Evolutionary conservation across 2,113 vertebrate species (phyloP).

Genomic region (Spea bombifrons): DNA sequence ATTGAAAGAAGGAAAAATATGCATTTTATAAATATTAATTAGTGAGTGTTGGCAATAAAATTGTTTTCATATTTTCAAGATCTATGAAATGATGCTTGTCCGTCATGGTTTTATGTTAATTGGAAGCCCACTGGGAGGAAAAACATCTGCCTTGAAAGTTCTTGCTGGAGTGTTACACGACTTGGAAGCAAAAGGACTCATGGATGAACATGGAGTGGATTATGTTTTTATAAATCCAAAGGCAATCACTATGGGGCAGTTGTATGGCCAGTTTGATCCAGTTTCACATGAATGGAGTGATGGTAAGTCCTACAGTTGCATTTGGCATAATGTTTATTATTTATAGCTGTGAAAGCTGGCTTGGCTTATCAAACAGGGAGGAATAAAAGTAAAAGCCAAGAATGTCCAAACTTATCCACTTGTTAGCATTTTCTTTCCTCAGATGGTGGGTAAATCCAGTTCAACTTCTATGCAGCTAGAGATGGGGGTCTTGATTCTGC

Average conservation of each 20-base stretch:
- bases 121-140: conserved; percentile 44
- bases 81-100: conserved; percentile 38
- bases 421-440: too few species aligned
- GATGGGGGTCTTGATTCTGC: too few species aligned
- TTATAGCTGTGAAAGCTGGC: too few species aligned
- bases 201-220: conserved; percentile 36
- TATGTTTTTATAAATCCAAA: conserved; percentile 50
- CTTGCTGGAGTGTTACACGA: conserved; percentile 49
- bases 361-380: too few species aligned
- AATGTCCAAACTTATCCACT: too few species aligned
- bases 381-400: too few species aligned
- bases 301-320: conserved; percentile 36
- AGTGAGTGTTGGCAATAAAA: background rate
- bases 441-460: too few species aligned
- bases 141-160: conserved; percentile 51
- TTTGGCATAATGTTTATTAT: background rate
- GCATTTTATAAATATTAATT: background rate
- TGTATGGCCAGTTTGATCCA: conserved; percentile 48
- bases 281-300: conserved; percentile 52
- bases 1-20: too few species aligned
- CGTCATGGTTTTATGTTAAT: conserved; percentile 46
- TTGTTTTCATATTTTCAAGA: conserved; percentile 33
- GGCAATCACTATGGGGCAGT: conserved; percentile 44
- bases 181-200: conserved; percentile 45
- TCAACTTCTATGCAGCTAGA: too few species aligned